Evolutionary conservation across 2,888 invertebrate species (phyloP).

Genomic region (Synergus itoensis): DNA sequence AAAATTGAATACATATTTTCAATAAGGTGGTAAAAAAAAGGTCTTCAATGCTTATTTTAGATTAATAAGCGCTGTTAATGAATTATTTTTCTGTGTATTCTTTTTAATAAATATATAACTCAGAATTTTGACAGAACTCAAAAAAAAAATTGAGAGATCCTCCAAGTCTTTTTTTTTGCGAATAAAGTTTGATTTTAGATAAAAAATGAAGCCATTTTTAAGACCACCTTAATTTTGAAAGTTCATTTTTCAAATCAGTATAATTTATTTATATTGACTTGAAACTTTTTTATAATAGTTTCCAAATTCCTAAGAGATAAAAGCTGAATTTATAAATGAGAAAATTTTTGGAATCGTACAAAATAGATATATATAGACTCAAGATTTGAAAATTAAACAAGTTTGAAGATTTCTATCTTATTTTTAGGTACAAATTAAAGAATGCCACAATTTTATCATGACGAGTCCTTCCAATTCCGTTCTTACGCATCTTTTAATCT

Average conservation of each 20-base stretch:
- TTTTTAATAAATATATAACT: no score
- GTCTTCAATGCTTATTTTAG: no score
- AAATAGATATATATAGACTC: background rate
- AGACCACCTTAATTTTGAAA: no score
- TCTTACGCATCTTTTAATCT: conserved; percentile 11
- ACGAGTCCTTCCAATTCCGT: conserved; percentile 30
- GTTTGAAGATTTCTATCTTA: background rate
- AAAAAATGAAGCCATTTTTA: no score
- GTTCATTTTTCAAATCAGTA: background rate
- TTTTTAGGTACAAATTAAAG: conserved; percentile 14
- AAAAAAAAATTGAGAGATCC: no score
- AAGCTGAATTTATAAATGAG: background rate
- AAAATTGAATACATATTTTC: background rate
- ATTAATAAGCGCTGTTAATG: no score
- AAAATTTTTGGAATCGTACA: background rate
- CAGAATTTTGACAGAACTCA: no score
- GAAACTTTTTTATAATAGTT: background rate
- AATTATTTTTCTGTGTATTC: no score
- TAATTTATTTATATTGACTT: conserved; percentile 7
- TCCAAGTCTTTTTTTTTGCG: no score
- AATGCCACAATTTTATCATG: conserved; percentile 34
- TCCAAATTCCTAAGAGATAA: background rate
- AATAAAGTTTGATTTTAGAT: no score
- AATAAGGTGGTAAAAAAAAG: no score
- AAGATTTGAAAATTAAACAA: background rate